These are phyloP conservation scores for Heterotis niloticus DNA, from an alignment of 2,113 vertebrate genomes.

Conservation along the genomic window DNA sequence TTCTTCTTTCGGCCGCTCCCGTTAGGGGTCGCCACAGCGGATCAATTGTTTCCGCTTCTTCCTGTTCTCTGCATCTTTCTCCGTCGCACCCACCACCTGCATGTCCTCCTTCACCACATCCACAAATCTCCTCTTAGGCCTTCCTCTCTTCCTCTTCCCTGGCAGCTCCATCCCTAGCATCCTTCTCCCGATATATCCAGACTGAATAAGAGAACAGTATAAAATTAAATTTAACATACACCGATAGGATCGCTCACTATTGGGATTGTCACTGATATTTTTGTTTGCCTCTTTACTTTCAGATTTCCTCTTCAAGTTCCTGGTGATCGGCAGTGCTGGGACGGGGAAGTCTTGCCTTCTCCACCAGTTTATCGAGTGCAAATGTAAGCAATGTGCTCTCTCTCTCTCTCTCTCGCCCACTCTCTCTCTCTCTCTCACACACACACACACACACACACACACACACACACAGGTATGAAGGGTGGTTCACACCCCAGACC, in stretches of 20 bases:
- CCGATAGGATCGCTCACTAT: conserved; percentile 19
- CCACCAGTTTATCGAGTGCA: conserved; percentile 92
- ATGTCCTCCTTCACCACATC: too few relatives aligned
- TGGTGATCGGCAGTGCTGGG: conserved; percentile 89
- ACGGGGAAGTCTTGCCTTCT: conserved; percentile 91
- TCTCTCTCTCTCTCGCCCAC: background rate
- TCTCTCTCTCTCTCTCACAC: background rate
- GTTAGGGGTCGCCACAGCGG: too few relatives aligned
- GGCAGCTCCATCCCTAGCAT: too few relatives aligned
- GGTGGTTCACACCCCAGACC: background rate
- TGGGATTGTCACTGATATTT: conserved; percentile 25
- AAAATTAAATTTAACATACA: background rate
- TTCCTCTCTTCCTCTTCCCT: too few relatives aligned
- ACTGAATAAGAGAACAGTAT: too few relatives aligned
- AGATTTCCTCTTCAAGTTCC: conserved; percentile 97
- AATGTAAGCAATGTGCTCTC: conserved; percentile 70
- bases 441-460: background rate
- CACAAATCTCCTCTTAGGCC: too few relatives aligned
- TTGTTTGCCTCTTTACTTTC: conserved; percentile 39
- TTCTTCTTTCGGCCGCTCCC: too few relatives aligned
- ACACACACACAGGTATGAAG: background rate
- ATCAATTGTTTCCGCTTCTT: too few relatives aligned
- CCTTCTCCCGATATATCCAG: too few relatives aligned
- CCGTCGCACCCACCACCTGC: too few relatives aligned
- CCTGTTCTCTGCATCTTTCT: too few relatives aligned